phyloP scores from a whole-genome alignment of 2,888 invertebrate species.

The Creontiades dilutus region DNA sequence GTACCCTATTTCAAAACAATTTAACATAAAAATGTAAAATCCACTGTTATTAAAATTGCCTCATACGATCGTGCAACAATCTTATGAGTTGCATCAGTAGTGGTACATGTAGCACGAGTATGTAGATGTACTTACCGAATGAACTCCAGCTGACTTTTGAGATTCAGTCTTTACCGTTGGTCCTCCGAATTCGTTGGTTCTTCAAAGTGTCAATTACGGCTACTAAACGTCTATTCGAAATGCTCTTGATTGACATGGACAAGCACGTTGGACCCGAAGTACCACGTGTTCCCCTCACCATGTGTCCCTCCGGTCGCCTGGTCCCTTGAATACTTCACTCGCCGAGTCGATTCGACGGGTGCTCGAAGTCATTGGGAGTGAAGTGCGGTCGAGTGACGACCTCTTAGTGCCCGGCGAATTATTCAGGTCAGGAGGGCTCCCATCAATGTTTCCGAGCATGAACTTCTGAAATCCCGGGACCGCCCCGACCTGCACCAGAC shows the following conservation, averaged over 20 bases:
- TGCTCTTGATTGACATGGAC: background rate
- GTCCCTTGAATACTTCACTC: background rate
- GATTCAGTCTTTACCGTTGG: no score
- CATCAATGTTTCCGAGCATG: background rate
- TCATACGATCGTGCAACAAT: no score
- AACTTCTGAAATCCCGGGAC: background rate
- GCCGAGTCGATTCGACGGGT: background rate
- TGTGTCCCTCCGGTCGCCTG: background rate
- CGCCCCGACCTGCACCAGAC: background rate
- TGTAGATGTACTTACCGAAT: no score
- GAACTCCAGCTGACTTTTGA: no score
- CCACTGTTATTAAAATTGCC: no score
- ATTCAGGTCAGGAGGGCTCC: constrained; percentile 11
- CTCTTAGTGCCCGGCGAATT: background rate
- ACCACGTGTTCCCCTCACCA: background rate
- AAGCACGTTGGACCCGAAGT: background rate
- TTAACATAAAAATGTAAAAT: no score
- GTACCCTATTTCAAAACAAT: no score
- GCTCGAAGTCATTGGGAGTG: background rate
- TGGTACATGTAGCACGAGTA: no score
- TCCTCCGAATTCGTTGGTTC: no score
- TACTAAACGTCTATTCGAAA: background rate
- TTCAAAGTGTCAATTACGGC: no score
- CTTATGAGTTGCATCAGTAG: no score
- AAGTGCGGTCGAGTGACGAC: background rate